A percentile compares a stretch with the other conserved stretches of the same genome.
These are phyloP conservation scores for Lanius collurio DNA, from an alignment of 2,113 vertebrate species.

Conservation along the genomic window DNA sequence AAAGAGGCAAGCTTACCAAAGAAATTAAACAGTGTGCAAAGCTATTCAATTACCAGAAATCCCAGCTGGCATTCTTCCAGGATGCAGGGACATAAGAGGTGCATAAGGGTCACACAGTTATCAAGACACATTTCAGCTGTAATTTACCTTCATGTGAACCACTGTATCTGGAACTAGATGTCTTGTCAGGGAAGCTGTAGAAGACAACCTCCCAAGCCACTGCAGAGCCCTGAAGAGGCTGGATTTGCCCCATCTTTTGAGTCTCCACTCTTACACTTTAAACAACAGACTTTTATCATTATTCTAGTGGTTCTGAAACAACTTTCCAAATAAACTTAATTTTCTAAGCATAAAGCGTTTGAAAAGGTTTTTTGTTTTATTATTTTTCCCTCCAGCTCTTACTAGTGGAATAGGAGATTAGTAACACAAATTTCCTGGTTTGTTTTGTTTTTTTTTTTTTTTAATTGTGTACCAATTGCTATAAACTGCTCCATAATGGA, in stretches of 20 bases:
- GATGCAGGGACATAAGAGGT: not conserved
- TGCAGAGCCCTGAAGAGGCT: not conserved
- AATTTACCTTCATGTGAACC: not conserved
- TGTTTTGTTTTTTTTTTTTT: too few relatives aligned
- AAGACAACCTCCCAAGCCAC: not conserved
- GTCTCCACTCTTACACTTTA: not conserved
- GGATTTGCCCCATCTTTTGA: not conserved
- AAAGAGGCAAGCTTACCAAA: too few relatives aligned
- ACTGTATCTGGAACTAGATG: not conserved
- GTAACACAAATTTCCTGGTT: not conserved
- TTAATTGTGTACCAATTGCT: rapidly evolving
- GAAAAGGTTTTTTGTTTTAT: not conserved
- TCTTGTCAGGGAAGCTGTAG: not conserved
- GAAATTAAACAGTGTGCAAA: too few relatives aligned
- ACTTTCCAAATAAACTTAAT: not conserved
- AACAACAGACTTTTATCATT: not conserved
- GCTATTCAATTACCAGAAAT: too few relatives aligned
- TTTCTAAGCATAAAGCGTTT: not conserved
- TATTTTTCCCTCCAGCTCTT: not conserved
- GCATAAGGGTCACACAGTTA: not conserved
- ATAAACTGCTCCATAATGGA: not conserved
- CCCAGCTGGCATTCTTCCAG: not conserved
- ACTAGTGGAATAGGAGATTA: not conserved
- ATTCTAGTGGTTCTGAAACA: not conserved
- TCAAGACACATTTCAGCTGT: not conserved